These are phyloP conservation scores for Neelides sp. DNA, from an alignment of 1,140 invertebrate genomes.

Conservation along the genomic window DNA sequence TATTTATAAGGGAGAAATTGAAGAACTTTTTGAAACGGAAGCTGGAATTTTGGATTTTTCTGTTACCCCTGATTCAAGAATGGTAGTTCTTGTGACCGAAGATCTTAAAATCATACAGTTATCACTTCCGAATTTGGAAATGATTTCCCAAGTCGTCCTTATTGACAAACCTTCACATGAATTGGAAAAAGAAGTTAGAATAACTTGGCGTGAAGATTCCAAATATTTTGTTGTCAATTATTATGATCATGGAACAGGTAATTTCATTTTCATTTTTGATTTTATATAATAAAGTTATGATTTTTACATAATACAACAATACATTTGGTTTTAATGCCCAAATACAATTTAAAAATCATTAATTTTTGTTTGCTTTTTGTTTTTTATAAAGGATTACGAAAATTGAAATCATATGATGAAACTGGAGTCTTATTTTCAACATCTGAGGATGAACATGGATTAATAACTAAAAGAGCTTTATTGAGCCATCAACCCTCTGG, in stretches of 20 bases:
- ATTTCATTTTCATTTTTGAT: not conserved
- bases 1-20: slow-evolving; percentile 1
- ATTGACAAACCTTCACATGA: not conserved
- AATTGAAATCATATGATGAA: slow-evolving; percentile 23
- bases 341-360: slow-evolving; percentile 4
- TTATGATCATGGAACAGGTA: slow-evolving; percentile 8
- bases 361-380: not conserved
- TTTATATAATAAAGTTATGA: not conserved
- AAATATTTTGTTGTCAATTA: slow-evolving; percentile 26
- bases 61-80: slow-evolving; percentile 27
- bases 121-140: slow-evolving; percentile 25
- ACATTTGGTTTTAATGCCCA: not conserved
- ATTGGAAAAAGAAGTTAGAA: not conserved
- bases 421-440: slow-evolving; percentile 14
- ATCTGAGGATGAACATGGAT: slow-evolving; percentile 16
- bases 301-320: not conserved
- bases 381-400: slow-evolving; percentile 12
- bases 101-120: slow-evolving; percentile 14
- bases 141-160: slow-evolving; percentile 12
- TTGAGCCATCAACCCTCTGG: slow-evolving; percentile 28
- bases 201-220: slow-evolving; percentile 23
- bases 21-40: slow-evolving; percentile 24
- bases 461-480: slow-evolving; percentile 4
- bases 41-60: slow-evolving; percentile 24
- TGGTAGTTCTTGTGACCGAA: slow-evolving; percentile 20